Evolutionary conservation across 2,113 vertebrate species (phyloP).

Genomic region (Pelmatolapia mariae): DNA sequence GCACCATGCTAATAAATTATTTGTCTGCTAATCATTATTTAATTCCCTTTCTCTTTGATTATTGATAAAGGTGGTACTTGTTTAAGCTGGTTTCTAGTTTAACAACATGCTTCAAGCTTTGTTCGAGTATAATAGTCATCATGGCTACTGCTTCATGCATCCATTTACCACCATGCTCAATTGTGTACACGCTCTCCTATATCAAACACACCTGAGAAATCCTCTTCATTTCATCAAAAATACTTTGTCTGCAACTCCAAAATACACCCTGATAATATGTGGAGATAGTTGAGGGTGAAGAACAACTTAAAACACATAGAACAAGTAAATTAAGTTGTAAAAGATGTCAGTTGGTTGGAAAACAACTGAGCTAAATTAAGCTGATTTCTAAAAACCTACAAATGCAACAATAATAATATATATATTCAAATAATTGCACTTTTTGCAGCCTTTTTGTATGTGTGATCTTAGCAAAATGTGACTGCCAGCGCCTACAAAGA

Average conservation of each 20-base stretch:
- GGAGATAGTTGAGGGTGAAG: conserved; percentile 45
- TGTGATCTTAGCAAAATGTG: conserved; percentile 41
- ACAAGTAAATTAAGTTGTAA: background rate
- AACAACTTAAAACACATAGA: conserved; percentile 19
- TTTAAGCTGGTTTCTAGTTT: background rate
- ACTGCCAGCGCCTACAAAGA: conserved; percentile 35
- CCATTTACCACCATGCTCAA: conserved; percentile 18
- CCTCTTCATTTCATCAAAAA: conserved; percentile 98
- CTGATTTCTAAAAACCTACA: background rate
- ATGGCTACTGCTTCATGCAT: conserved; percentile 17
- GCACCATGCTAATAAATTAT: background rate
- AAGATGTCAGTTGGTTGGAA: background rate
- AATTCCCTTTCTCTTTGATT: background rate
- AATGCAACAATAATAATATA: background rate
- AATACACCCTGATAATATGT: conserved; percentile 81
- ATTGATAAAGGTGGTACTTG: background rate
- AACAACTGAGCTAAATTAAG: background rate
- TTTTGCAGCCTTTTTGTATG: background rate
- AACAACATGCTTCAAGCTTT: background rate
- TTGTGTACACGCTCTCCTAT: background rate
- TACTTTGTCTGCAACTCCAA: conserved; percentile 97
- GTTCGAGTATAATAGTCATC: background rate
- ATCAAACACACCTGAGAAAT: conserved; percentile 85
- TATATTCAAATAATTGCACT: background rate
- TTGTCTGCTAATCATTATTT: background rate